Base-by-base conservation (phyloP, 2,888 invertebrate genomes). In the Brenthis daphne region DNA sequence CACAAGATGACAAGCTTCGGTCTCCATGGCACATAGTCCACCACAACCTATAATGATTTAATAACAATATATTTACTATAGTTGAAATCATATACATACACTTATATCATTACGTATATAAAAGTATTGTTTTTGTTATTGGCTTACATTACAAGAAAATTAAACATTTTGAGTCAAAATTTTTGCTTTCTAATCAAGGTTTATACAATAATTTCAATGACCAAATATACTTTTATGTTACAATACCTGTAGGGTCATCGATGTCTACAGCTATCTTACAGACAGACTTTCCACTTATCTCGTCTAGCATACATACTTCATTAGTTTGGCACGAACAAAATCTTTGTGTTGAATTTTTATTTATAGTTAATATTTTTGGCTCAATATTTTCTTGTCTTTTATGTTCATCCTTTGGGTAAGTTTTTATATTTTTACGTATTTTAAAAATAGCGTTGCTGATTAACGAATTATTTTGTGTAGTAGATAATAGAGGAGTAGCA, bases 281-380 rank as follows among this genome's bases (percentile, higher is more conserved):
- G 58, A 92, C 86, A 4, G 95, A 94, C 58, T 93, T 93, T 61
- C 94, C 93, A 77, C 94, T 95, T 75, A 88, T 93, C 76, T 94
- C 93, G 75, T 94, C 91, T 63, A 95, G 93, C 84, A 95, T 94
- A 86, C 95, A 95, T 70, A 95, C 94, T 85, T 95, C 94, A 74
- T 86, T 85, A 73, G 76, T 89, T 86, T 91, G 88, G 89, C 94
- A 94, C 87, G 89, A 87, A 78, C 94, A 94, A 82, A 92, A 91
- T 76, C 81, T 88, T 79, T 84, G 79, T 61, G 89, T 85, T 76
- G 89, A 76, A 78, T 90, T 88, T 84, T 86, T 83, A 75, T 87
- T 89, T 71, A 81, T 85, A 64, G 88, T 83, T 48, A 60, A 29
- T 53, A 91, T 87, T 73, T 86, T 90, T 68, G 84, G 82, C 74